Evolutionary conservation across 2,113 vertebrate genomes (phyloP), one percentile per base, ranked within the genome.

Genomic region (Pseudopodoces humilis): DNA sequence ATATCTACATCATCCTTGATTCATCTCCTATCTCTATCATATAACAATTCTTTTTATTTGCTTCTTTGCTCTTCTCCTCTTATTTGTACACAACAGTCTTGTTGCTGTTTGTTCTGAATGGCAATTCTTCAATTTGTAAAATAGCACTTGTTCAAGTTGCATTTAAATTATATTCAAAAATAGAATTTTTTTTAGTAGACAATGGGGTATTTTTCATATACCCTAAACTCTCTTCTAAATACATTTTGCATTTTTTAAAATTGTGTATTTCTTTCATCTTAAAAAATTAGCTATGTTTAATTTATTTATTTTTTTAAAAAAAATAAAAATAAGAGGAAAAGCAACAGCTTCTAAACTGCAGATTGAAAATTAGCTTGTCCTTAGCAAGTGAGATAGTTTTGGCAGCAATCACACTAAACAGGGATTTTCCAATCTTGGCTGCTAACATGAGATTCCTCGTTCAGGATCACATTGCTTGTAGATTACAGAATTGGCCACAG

Each of bases 391-490:
- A 95, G 96, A 92, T 83, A 65, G 93, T 92, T 97, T 96, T 97
- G 97, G 97, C 97, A 97, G 96, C 95, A 92, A 88, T 96, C 23
- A 30, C 87, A 87, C 95, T 94, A 96, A 97, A 97, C 91, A 92
- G 94, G 95, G 97, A 97, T 98, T 98, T 98, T 98, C 97, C 95
- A 94, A 93, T 95, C 97, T 96, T 97, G 94, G 95, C 98, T 95
- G 96, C 96, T 96, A 96, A 97, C 97, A 94, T 86, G 83, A 96
- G 95, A 98, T 97, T 98, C 95, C 88, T 97, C 96, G 95, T 95
- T 97, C 96, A 97, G 98, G 97, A 98, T 98, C 98, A 97, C 98
- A 30, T 98, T 98, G 98, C 98, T 97, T 83, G 87, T 92, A 98
- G 98, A 98, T 98, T 98, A 98, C 97, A 98, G 93, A 97, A 97